Evolutionary conservation across 2,797 vertebrate genomes (phyloP).

Genomic region (Pipistrellus nathusii): DNA sequence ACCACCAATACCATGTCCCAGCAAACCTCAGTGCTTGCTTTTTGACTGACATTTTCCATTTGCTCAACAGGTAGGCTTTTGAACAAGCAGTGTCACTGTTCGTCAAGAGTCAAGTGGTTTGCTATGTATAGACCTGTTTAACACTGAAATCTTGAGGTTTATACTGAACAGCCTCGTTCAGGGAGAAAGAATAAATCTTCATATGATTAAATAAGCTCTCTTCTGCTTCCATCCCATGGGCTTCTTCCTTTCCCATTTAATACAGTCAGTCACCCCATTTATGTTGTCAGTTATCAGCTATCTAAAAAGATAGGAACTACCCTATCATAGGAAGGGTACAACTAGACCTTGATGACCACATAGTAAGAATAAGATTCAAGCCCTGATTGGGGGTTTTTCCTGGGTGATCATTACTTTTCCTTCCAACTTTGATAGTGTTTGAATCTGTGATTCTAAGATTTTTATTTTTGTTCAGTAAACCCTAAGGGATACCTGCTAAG

Average conservation of each 20-base stretch:
- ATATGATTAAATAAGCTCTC: background rate
- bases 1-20: background rate
- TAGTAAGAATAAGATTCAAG: background rate
- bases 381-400: background rate
- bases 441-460: background rate
- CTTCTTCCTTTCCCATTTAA: background rate
- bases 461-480: conserved; percentile 14
- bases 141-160: background rate
- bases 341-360: background rate
- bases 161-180: background rate
- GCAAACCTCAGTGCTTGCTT: background rate
- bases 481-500: background rate
- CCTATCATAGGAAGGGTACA: background rate
- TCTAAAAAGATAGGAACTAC: background rate
- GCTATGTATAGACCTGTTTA: background rate
- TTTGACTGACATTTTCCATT: background rate
- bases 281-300: background rate
- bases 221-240: background rate
- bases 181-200: conserved; percentile 2
- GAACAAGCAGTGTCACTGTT: background rate
- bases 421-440: background rate
- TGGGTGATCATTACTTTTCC: background rate
- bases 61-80: background rate
- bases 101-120: background rate
- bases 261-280: background rate